Base-by-base conservation (phyloP, 2,888 invertebrate species). In the Melanostoma scalare region DNA sequence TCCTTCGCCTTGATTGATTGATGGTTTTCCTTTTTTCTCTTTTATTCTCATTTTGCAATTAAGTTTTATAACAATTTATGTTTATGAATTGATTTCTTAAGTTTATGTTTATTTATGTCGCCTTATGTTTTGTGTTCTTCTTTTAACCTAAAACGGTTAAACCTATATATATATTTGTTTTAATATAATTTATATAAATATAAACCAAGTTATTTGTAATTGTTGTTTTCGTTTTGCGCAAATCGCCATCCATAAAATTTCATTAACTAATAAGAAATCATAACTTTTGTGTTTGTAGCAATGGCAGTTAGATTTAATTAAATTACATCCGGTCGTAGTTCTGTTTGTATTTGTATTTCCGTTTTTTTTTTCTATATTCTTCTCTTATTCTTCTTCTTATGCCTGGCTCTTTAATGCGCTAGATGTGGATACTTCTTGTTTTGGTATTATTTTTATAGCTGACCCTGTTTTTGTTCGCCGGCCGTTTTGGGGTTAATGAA, bases 201-300 rank as follows among this genome's bases (percentile, higher is more conserved):
- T 33, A 38, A 60, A 53, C 58, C 56, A 52, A 60, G 38, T 60
- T 53, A 35, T 48, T 73, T 50, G 42, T 78, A 48, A 52, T 69
- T 40, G 52, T 80, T 79, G 58, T 79, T 61, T 50, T 75, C 52
- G 80, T 75, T 50, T 65, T 69, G 75, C 80, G 44, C 75, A 61
- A 52, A 63, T 75, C 63, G 63, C 50, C 48, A 63, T 69, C 52
- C 61, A 76, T 58, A 48, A 72, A 77, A 53, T 50, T 63, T 73
- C 63, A 74, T 69, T 73, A 78, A 82, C 82, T 82, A 78, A 82
- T 73, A 82, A 78, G 72, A 82, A 82, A 82, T 82, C 73, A 77
- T 69, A 73, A 74, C 68, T 56, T 73, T 36, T 46, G n/a, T 77
- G 53, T 61, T 56, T 63, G 35, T 30, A 40, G 38, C 38, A 31